Base-by-base conservation (phyloP, 1,140 invertebrate species). In the Penaeus indicus region DNA sequence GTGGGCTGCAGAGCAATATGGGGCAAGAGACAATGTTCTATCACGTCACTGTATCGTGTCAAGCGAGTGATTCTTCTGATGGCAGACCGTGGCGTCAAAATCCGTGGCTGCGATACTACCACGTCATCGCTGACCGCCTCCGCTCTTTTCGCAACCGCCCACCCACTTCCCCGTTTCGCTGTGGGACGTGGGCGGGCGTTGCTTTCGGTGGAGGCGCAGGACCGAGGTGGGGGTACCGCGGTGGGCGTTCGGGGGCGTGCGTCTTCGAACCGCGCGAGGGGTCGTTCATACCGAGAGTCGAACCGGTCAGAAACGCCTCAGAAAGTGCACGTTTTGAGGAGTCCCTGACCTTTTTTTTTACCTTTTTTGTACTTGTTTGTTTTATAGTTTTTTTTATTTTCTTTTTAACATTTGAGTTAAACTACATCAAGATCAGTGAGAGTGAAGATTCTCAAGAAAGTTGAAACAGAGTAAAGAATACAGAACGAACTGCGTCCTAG, bases 21-120 rank as follows among this genome's bases (percentile, higher is more conserved):
- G 78, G 78, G 85, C 85, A 86, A 86, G 85, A 86, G 85, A 86
- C 85, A 79, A 69, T 86, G 85, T 86, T 80, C 80, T 78, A 54
- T 80, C 62, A 79, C 67, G 27, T 86, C 85, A 67, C 77, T 25
- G 77, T 60, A 80, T 78, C 64, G 78, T 64, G 54, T 54, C 54
- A 54, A 54, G 54, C 72, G 80, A 81, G 85, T 77, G 72, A 78
- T 21, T 62, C 42, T 11, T 62, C 38, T 62, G 85, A 81, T 86
- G 85, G 85, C 78, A 63, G 85, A 86, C 85, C 85, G 85, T n/a
- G 62, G 77, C 78, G 63, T 86, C 61, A 27, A 54, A 69, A 62
- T 86, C 78, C 78, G 22, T 69, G 63, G n/a, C 69, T 47, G 62
- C 63, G 62, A 16, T 16, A 54, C 77, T 32, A 22, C 62, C 25